Evolutionary conservation across 30 jellyfish, hydroid and myxozoan genomes (phyloP).

Genomic region (Pelagia noctiluca): DNA sequence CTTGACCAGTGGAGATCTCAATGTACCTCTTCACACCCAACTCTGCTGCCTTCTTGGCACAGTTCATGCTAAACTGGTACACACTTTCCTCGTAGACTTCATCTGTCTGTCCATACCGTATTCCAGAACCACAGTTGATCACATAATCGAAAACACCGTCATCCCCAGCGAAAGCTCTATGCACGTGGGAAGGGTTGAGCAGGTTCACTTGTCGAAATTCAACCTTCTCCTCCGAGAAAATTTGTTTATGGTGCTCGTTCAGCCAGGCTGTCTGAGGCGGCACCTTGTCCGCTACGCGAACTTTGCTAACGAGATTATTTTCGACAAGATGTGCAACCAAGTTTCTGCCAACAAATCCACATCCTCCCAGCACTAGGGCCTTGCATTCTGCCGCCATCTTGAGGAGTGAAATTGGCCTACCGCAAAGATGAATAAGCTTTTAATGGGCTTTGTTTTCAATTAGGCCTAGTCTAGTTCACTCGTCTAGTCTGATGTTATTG

Average conservation of each 20-base stretch:
- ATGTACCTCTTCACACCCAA: conserved; percentile 76
- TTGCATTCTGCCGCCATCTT: conserved; percentile 40
- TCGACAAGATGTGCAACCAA: conserved; percentile 79
- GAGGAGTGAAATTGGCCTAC: neutral
- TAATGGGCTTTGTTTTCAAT: neutral
- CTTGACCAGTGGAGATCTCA: conserved; percentile 92
- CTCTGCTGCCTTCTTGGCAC: conserved; percentile 91
- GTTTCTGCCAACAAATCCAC: conserved; percentile 97
- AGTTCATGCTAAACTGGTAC: conserved; percentile 72
- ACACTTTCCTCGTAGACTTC: conserved; percentile 92
- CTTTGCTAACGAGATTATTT: conserved; percentile 71
- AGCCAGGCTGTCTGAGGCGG: conserved; percentile 98
- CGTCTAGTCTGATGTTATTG: no score
- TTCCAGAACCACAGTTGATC: conserved; percentile 88
- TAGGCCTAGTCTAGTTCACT: no score
- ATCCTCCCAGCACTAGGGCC: conserved; percentile 83
- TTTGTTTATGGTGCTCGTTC: conserved; percentile 82
- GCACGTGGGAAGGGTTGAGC: conserved; percentile 88
- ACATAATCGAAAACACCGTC: conserved; percentile 79
- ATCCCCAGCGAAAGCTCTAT: conserved; percentile 72
- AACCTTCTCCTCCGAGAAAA: conserved; percentile 81
- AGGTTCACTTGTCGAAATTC: conserved; percentile 91
- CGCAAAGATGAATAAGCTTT: conserved; percentile 4
- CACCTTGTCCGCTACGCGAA: conserved; percentile 91
- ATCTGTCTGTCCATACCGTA: conserved; percentile 91